Evolutionary conservation across 2,888 invertebrate species (phyloP).

Genomic region (Drosophila melanosoma): DNA sequence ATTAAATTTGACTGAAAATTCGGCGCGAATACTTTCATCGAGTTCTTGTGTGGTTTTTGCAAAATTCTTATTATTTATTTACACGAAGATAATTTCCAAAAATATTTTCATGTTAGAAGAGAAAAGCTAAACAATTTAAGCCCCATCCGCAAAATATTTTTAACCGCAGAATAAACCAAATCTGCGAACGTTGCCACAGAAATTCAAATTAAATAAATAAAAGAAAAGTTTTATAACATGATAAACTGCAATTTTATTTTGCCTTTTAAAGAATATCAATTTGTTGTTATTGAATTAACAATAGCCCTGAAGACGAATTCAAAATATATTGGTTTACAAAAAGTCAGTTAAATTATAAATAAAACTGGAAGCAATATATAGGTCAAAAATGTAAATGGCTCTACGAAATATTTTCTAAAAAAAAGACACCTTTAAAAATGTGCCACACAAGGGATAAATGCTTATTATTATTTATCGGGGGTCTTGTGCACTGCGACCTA

Average conservation of each 20-base stretch:
- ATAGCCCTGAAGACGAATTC: background rate
- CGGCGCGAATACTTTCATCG: background rate
- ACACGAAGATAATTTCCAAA: background rate
- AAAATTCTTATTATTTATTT: conserved; percentile 12
- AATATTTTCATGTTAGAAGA: conserved; percentile 17
- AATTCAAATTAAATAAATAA: conserved; percentile 66
- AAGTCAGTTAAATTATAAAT: background rate
- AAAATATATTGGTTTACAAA: background rate
- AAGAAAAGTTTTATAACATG: conserved; percentile 6
- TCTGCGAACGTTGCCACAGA: conserved; percentile 43
- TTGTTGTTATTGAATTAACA: background rate
- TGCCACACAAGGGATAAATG: too few species aligned
- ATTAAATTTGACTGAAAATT: background rate
- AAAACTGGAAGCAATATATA: background rate
- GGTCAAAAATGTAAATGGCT: too few species aligned
- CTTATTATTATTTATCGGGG: too few species aligned
- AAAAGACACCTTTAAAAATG: background rate
- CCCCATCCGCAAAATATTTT: conserved; percentile 34
- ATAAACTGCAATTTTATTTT: background rate
- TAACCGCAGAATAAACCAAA: conserved; percentile 33
- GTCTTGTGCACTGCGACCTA: too few species aligned
- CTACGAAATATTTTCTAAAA: background rate
- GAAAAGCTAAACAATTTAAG: conserved; percentile 50
- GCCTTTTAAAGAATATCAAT: background rate
- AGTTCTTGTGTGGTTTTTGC: background rate